phyloP scores from a whole-genome alignment of 2,888 invertebrate genomes.

The Papilio elwesi region DNA sequence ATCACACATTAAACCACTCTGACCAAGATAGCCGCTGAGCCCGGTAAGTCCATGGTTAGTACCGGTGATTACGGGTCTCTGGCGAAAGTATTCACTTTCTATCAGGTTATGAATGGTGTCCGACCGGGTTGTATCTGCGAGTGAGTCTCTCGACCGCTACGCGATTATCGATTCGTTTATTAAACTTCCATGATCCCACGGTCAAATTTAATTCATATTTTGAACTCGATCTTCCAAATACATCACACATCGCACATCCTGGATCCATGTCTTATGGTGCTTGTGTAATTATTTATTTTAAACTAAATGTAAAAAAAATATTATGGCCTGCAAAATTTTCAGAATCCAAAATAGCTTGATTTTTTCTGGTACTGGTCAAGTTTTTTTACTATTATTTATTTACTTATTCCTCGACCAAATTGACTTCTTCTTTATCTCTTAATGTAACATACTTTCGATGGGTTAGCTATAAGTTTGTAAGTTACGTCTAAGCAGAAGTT shows the following conservation, averaged over 20 bases:
- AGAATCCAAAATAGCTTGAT: too few relatives aligned
- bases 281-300: too few relatives aligned
- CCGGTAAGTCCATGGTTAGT: conserved; percentile 7
- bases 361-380: too few relatives aligned
- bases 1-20: conserved; percentile 6
- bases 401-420: too few relatives aligned
- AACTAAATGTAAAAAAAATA: too few relatives aligned
- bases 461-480: conserved; percentile 2
- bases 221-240: neutral
- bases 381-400: too few relatives aligned
- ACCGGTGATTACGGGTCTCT: conserved; percentile 25
- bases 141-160: conserved; percentile 20
- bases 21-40: neutral
- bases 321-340: too few relatives aligned
- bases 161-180: conserved; percentile 21
- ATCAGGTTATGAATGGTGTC: conserved; percentile 27
- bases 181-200: conserved; percentile 16
- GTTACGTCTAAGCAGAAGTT: conserved; percentile 22
- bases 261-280: too few relatives aligned
- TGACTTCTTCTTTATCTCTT: too few relatives aligned
- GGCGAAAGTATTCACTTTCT: conserved; percentile 39
- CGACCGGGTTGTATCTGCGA: neutral
- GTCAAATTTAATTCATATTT: neutral
- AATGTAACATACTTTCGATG: too few relatives aligned
- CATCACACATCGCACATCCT: too few relatives aligned